A percentile compares a stretch with the other conserved stretches of the same genome.
These are phyloP conservation scores for Equus przewalskii DNA, from an alignment of 2,113 vertebrate species.

Conservation along the genomic window DNA sequence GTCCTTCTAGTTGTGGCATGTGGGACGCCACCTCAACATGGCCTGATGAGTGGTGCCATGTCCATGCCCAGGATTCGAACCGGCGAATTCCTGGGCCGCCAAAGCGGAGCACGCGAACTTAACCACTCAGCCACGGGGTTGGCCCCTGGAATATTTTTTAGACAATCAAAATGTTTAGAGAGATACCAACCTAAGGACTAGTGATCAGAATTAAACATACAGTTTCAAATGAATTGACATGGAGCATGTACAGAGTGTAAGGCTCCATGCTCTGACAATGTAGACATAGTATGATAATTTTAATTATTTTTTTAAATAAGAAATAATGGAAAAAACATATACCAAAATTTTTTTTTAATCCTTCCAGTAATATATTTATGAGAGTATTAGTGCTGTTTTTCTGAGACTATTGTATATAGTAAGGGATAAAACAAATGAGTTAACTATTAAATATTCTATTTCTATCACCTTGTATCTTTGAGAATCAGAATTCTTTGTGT, in stretches of 20 bases:
- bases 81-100: too few relatives aligned
- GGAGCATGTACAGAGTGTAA: neutral
- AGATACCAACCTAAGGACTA: neutral
- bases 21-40: too few relatives aligned
- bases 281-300: neutral
- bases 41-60: too few relatives aligned
- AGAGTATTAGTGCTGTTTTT: neutral
- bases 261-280: neutral
- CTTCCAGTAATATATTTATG: neutral
- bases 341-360: neutral
- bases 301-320: neutral
- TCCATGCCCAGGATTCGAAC: too few relatives aligned
- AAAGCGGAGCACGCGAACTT: too few relatives aligned
- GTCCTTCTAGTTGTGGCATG: too few relatives aligned
- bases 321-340: neutral
- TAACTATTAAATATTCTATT: neutral
- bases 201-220: neutral
- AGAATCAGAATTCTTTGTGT: neutral
- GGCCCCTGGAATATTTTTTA: neutral
- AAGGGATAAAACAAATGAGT: neutral
- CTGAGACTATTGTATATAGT: neutral
- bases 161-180: neutral
- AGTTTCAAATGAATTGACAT: neutral
- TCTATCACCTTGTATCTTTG: neutral
- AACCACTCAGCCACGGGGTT: too few relatives aligned